phyloP scores from a whole-genome alignment of 2,113 vertebrate genomes.

The Equus quagga region DNA sequence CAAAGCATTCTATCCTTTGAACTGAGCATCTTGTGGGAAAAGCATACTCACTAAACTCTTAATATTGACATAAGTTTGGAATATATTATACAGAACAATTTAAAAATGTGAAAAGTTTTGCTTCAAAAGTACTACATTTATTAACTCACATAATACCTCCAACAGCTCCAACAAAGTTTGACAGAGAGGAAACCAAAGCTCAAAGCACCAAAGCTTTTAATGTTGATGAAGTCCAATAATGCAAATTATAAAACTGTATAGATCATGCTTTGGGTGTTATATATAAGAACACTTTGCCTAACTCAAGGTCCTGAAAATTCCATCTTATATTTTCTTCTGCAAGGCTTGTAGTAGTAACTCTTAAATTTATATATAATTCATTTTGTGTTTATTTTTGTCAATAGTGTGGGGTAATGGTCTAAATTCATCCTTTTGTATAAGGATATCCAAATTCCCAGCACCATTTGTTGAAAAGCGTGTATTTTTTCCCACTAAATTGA shows the following conservation, averaged over 20 bases:
- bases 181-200: background rate
- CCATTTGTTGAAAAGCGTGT: background rate
- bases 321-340: background rate
- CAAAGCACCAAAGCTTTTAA: background rate
- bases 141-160: background rate
- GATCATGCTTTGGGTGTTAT: background rate
- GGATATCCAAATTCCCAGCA: background rate
- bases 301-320: background rate
- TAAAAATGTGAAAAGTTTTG: background rate
- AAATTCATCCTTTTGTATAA: background rate
- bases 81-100: background rate
- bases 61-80: background rate
- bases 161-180: background rate
- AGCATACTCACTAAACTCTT: background rate
- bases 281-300: background rate
- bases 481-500: background rate
- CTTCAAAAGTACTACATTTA: background rate
- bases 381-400: background rate
- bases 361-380: background rate
- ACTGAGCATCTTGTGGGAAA: background rate
- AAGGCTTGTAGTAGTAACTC: background rate
- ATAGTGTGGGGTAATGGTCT: background rate
- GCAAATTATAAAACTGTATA: background rate
- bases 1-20: background rate
- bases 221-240: background rate